Evolutionary conservation across 2,888 invertebrate species (phyloP).

Genomic region (Agonopterix arenella): DNA sequence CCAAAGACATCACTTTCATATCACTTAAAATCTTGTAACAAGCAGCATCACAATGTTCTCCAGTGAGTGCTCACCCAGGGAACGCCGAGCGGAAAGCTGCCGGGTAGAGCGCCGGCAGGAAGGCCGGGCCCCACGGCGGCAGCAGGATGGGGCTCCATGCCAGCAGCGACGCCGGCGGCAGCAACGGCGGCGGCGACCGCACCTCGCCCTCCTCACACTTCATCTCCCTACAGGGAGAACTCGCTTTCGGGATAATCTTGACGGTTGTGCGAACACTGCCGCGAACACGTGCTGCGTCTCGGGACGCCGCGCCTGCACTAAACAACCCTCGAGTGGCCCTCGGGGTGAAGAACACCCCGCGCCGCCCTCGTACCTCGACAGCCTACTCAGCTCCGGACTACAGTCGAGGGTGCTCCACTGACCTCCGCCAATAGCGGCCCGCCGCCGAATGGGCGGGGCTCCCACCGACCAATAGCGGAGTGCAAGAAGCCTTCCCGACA

Average conservation of each 20-base stretch:
- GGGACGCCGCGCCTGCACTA: conserved; percentile 70
- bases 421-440: conserved; percentile 51
- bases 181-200: conserved; percentile 60
- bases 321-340: conserved; percentile 76
- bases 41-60: too few relatives aligned
- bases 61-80: conserved; percentile 79
- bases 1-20: too few relatives aligned
- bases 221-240: conserved; percentile 73
- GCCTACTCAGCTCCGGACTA: conserved; percentile 67
- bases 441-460: conserved; percentile 57
- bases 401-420: conserved; percentile 69
- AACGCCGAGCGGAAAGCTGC: conserved; percentile 83
- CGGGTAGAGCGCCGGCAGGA: conserved; percentile 83
- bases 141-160: conserved; percentile 86
- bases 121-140: conserved; percentile 85
- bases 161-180: conserved; percentile 80
- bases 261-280: conserved; percentile 42
- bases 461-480: conserved; percentile 45
- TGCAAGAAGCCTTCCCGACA: conserved; percentile 55
- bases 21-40: too few relatives aligned
- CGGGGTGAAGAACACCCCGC: conserved; percentile 75
- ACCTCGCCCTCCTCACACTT: conserved; percentile 68
- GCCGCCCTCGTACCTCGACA: conserved; percentile 73
- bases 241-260: conserved; percentile 72
- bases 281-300: conserved; percentile 69